Base-by-base conservation (phyloP, 2,797 vertebrate genomes). In the Sebastes paucispinis region DNA sequence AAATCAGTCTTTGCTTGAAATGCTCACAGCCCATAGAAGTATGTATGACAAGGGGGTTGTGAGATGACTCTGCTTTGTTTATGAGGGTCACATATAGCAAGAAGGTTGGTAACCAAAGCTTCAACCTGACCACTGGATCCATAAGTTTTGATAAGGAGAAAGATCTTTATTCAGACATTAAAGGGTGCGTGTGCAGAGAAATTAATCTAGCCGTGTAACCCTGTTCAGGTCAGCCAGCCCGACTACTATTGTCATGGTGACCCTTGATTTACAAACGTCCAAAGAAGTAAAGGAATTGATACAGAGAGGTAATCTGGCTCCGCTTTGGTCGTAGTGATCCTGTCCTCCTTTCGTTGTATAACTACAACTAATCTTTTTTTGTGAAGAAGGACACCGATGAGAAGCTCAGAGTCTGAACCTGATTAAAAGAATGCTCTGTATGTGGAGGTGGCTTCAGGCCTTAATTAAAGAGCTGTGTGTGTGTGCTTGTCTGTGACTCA, bases 401-500 rank as follows among this genome's bases (percentile, higher is more conserved):
- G 84, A 74, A 81, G 84, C 82, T 91, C 74, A 70, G 72, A 69
- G 59, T 75, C 79, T 87, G 78, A 88, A 82, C 43, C 79, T 69
- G 88, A 92, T 94, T 92, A 86, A 92, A 90, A 81, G 88, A 89
- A 85, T 78, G 59, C 80, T 86, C 81, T 91, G 86, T 89, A 69
- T 87, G 80, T 80, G 73, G 82, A 91, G 85, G 84, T 68, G 66
- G 32, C 77, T 91, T 81, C 81, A 58, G 79, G 79, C 69, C 80
- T 93, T 94, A 91, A 93, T 93, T 93, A 94, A 94, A 94, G 43
- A 8, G 8, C 64, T 66, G 54, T 18, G 60, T 18, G 43, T 27
- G 31, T 27, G 24, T 24, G 60, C 25, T n/a, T 70, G 80, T 87
- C n/a, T 86, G 84, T 94, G 92, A 94, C 92, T 95, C 94, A 95